phyloP scores from a whole-genome alignment of 2,888 invertebrate species.

The Crossocerus cetratus region DNA sequence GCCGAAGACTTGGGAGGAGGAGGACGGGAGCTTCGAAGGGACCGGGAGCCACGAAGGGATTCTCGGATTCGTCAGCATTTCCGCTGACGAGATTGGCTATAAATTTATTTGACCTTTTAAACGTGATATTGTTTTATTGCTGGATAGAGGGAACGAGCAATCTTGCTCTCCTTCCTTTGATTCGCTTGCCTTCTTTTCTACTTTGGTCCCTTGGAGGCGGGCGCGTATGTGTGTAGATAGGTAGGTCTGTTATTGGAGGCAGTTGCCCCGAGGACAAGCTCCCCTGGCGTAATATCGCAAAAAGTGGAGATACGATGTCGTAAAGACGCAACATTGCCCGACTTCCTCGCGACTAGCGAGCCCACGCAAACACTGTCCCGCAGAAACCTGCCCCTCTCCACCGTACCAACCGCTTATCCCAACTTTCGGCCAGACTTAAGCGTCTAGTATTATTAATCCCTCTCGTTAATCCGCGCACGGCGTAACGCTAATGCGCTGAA shows the following conservation, averaged over 20 bases:
- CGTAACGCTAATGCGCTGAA: not conserved
- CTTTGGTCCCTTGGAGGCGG: not conserved
- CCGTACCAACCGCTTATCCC: not conserved
- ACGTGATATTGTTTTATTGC: conserved; percentile 72
- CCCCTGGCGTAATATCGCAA: conserved; percentile 13
- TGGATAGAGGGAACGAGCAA: conserved; percentile 62
- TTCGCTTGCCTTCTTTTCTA: not conserved
- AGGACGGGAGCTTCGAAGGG: conserved; percentile 10
- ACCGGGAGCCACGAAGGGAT: conserved; percentile 39
- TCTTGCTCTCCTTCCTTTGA: conserved; percentile 28
- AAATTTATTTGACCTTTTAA: conserved; percentile 71
- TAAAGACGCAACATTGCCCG: conserved; percentile 30
- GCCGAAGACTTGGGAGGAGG: not conserved
- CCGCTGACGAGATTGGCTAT: conserved; percentile 73
- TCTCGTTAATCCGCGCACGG: not conserved
- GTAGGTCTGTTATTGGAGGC: conserved; percentile 7
- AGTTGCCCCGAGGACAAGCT: not conserved
- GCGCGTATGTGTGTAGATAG: too few species aligned
- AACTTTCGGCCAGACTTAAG: not conserved
- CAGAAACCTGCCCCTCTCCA: not conserved
- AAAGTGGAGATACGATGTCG: conserved; percentile 36
- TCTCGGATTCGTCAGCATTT: conserved; percentile 46
- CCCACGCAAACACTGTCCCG: conserved; percentile 16
- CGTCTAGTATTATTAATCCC: conserved; percentile 3
- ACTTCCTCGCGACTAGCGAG: conserved; percentile 34